Evolutionary conservation across 2,797 vertebrate species (phyloP).

Genomic region (Sarcoramphus papa): DNA sequence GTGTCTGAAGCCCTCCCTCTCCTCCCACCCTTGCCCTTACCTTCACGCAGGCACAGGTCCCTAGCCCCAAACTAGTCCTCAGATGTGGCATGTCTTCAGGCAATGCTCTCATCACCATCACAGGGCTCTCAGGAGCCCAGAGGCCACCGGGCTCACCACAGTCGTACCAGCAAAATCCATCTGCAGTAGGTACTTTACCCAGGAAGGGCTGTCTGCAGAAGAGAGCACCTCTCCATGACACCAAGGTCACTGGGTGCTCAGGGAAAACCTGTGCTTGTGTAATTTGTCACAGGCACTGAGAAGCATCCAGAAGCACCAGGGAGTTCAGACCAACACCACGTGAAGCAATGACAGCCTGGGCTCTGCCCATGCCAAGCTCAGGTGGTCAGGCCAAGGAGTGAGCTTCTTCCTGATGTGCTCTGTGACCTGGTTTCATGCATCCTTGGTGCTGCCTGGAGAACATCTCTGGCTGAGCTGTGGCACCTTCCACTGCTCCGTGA

Average conservation of each 20-base stretch:
- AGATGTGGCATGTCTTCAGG: background rate
- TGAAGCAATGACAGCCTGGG: background rate
- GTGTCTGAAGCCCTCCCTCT: background rate
- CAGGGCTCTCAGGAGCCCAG: background rate
- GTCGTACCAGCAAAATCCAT: background rate
- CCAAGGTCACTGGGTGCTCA: background rate
- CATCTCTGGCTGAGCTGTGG: background rate
- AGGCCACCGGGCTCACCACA: background rate
- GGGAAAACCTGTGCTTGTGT: background rate
- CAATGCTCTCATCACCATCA: too few relatives aligned
- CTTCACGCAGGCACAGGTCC: too few relatives aligned
- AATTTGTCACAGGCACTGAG: background rate
- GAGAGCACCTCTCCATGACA: background rate
- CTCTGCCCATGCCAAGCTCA: background rate
- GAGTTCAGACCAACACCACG: background rate
- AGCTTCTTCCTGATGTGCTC: background rate
- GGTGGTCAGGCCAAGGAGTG: background rate
- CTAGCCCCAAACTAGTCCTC: background rate
- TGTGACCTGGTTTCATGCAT: too few relatives aligned
- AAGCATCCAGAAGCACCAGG: background rate
- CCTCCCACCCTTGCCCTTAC: background rate
- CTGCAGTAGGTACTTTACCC: background rate
- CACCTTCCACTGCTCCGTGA: background rate
- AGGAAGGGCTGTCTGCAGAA: background rate
- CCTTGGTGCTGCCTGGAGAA: background rate